These are phyloP conservation scores for Proisotoma minuta DNA, from an alignment of 2,888 invertebrate genomes.

Conservation along the genomic window DNA sequence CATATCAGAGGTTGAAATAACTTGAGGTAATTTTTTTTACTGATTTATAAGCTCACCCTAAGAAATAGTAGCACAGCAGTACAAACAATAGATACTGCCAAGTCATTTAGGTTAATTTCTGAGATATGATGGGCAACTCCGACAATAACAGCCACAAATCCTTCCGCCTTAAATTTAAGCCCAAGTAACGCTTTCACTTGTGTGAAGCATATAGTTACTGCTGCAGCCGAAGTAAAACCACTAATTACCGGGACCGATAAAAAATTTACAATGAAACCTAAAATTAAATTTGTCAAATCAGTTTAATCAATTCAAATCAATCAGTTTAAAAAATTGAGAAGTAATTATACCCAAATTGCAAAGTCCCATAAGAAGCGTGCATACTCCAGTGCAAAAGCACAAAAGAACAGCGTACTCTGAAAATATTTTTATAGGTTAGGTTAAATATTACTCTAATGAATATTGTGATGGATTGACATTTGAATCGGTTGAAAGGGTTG, in stretches of 20 bases:
- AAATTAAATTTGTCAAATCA: conserved; percentile 34
- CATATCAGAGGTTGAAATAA: background rate
- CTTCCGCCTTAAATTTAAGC: conserved; percentile 65
- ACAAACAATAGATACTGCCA: conserved; percentile 68
- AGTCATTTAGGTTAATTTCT: conserved; percentile 65
- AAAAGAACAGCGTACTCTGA: conserved; percentile 67
- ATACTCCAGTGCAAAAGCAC: conserved; percentile 67
- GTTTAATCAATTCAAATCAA: background rate
- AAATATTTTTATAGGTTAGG: too few relatives aligned
- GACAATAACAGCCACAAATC: conserved; percentile 72
- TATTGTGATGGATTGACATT: too few relatives aligned
- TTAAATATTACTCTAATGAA: too few relatives aligned
- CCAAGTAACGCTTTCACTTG: conserved; percentile 79
- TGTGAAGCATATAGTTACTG: conserved; percentile 81
- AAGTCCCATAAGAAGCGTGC: conserved; percentile 74
- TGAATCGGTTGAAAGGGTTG: conserved; percentile 18
- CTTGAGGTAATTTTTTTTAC: conserved; percentile 52
- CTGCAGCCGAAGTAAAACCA: conserved; percentile 71
- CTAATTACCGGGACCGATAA: conserved; percentile 77
- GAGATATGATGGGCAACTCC: conserved; percentile 66
- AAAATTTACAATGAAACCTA: conserved; percentile 80
- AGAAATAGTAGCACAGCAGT: conserved; percentile 70
- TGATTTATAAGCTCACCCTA: conserved; percentile 67
- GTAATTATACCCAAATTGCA: conserved; percentile 65
- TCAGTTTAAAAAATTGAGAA: too few relatives aligned